Conservation (phyloP, 53 echinoderm and acorn worm species). For the Astropecten irregularis region DNA sequence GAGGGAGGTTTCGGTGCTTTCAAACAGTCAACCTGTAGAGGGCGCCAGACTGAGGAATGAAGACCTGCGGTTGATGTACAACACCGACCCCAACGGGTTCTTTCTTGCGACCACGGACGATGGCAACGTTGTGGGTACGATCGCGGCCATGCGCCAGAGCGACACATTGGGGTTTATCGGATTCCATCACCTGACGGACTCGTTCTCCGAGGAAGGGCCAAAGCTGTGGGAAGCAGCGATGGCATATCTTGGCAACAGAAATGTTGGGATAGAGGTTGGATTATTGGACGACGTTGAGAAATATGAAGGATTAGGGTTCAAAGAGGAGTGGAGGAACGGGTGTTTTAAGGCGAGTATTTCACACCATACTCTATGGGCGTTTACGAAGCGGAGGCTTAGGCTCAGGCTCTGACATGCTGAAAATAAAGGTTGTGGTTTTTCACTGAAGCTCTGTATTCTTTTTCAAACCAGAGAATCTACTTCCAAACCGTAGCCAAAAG, state of each 20-base stretch:
- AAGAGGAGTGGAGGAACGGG: slow-evolving; percentile 87
- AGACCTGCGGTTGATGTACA: slow-evolving; percentile 64
- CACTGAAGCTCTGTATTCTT: too few species aligned
- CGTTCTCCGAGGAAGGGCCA: slow-evolving; percentile 65
- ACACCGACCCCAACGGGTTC: slow-evolving; percentile 68
- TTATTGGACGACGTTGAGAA: slow-evolving; percentile 63
- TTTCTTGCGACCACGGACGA: slow-evolving; percentile 61
- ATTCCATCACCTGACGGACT: slow-evolving; percentile 72
- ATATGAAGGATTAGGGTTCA: slow-evolving; percentile 80
- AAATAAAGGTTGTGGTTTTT: too few species aligned
- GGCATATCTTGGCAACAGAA: slow-evolving; percentile 76
- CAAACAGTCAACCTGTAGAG: slow-evolving; percentile 55
- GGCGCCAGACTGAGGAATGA: slow-evolving; percentile 60
- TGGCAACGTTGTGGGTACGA: slow-evolving; percentile 69
- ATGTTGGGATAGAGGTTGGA: slow-evolving; percentile 78
- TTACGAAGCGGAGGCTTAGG: too few species aligned
- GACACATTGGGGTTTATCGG: slow-evolving; percentile 66
- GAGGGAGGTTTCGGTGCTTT: slow-evolving; percentile 65
- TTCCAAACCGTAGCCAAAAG: too few species aligned
- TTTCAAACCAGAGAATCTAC: too few species aligned
- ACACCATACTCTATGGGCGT: too few species aligned
- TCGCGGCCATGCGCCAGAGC: slow-evolving; percentile 64
- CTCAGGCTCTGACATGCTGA: too few species aligned
- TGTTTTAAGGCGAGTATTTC: slow-evolving; percentile 70
- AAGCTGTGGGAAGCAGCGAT: slow-evolving; percentile 76